Conservation (phyloP, 2,888 invertebrate species). For the Ditylenchus weischeri region DNA sequence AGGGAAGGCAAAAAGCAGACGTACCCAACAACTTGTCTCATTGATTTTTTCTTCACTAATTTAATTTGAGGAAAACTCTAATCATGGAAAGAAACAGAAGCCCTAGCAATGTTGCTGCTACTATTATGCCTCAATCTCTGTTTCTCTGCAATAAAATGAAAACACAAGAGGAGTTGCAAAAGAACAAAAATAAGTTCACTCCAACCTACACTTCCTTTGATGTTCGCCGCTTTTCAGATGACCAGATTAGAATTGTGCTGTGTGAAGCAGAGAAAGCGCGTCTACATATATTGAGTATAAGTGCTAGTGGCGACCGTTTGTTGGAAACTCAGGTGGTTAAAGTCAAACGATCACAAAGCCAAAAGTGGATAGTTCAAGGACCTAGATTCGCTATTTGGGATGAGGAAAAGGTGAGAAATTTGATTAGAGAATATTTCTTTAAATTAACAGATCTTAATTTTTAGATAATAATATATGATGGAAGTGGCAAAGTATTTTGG, state of each 20-base stretch:
- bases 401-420: slow-evolving; percentile 25
- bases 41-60: too few species aligned
- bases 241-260: slow-evolving; percentile 35
- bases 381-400: slow-evolving; percentile 37
- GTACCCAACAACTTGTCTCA: too few species aligned
- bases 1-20: too few species aligned
- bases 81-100: slow-evolving; percentile 29
- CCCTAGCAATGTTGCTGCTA: neutral
- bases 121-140: neutral
- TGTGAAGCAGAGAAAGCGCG: slow-evolving; percentile 39
- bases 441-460: slow-evolving; percentile 10
- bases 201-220: slow-evolving; percentile 30
- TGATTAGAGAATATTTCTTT: neutral
- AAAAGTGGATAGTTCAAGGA: slow-evolving; percentile 44
- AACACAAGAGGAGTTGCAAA: neutral
- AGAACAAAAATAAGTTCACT: neutral
- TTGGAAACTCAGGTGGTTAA: slow-evolving; percentile 32
- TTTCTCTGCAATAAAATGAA: neutral
- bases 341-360: slow-evolving; percentile 37
- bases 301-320: slow-evolving; percentile 31
- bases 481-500: slow-evolving; percentile 40
- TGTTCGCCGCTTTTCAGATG: slow-evolving; percentile 28
- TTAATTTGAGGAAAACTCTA: slow-evolving; percentile 34
- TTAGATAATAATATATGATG: slow-evolving; percentile 45
- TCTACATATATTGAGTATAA: slow-evolving; percentile 32